Evolutionary conservation across 2,113 vertebrate species (phyloP).

Genomic region (Xiphorhynchus elegans): DNA sequence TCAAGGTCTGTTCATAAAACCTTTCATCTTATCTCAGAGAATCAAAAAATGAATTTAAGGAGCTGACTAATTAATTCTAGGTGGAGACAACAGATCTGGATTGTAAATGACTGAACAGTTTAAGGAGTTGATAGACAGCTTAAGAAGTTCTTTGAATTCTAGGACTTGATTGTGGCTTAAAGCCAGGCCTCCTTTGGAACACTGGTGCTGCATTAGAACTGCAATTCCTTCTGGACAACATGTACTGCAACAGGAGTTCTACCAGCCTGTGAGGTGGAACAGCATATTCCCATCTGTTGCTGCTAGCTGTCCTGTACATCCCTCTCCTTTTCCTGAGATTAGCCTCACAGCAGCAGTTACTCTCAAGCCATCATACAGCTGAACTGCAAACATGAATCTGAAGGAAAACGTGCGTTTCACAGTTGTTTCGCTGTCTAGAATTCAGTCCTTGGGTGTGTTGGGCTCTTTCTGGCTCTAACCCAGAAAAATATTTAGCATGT

Average conservation of each 20-base stretch:
- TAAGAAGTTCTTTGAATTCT: conserved; percentile 6
- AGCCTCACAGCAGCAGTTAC: not conserved
- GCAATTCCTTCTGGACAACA: not conserved
- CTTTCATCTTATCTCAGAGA: not conserved
- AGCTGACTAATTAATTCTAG: not conserved
- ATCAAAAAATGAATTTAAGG: not conserved
- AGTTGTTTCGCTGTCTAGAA: not conserved
- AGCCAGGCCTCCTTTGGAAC: not conserved
- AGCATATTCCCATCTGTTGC: conserved; percentile 16
- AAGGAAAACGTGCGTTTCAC: not conserved
- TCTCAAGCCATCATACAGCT: not conserved
- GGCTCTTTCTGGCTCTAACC: not conserved
- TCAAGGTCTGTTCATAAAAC: conserved; percentile 4
- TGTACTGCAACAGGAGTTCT: conserved; percentile 30
- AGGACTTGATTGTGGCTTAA: not conserved
- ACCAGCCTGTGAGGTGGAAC: not conserved
- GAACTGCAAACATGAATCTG: not conserved
- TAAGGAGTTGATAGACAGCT: not conserved
- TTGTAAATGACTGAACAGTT: not conserved
- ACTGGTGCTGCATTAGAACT: not conserved
- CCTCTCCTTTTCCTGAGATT: not conserved
- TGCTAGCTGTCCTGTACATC: not conserved
- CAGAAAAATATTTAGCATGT: not conserved
- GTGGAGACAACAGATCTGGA: not conserved
- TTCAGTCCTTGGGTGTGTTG: not conserved